A percentile compares a stretch with the other conserved stretches of the same genome.
phyloP scores from a whole-genome alignment of 1,140 invertebrate species.

The Trachymyrmex septentrionalis region DNA sequence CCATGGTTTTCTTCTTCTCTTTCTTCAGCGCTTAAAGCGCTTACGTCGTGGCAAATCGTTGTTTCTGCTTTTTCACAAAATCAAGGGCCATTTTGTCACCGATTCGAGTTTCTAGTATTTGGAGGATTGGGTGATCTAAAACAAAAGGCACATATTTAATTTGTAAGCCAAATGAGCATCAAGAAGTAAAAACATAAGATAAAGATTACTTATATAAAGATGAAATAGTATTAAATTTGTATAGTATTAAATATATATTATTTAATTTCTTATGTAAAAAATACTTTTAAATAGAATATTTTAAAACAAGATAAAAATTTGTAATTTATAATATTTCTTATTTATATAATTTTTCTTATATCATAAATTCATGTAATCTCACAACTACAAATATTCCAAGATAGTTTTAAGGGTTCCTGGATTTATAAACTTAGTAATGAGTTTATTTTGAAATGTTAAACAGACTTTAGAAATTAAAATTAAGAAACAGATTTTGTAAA shows the following conservation, averaged over 20 bases:
- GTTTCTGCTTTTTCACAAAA: conserved; percentile 95
- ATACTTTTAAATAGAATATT: background rate
- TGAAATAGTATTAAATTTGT: background rate
- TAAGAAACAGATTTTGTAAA: background rate
- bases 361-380: background rate
- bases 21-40: background rate
- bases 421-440: conserved; percentile 3
- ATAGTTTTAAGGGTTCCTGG: background rate
- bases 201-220: background rate
- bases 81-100: conserved; percentile 95
- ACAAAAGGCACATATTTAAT: conserved; percentile 37
- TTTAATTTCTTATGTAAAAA: background rate
- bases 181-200: background rate
- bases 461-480: conserved; percentile 21
- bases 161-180: background rate
- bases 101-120: conserved; percentile 93
- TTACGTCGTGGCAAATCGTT: conserved; percentile 87
- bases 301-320: conserved; percentile 19
- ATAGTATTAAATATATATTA: conserved; percentile 12
- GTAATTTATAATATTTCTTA: background rate
- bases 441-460: background rate
- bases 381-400: background rate
- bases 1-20: conserved; percentile 10
- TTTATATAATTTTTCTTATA: background rate
- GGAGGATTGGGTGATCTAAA: conserved; percentile 93